These are phyloP conservation scores for Alviniconcha marisindica DNA, from an alignment of 1,140 invertebrate species.

Conservation along the genomic window DNA sequence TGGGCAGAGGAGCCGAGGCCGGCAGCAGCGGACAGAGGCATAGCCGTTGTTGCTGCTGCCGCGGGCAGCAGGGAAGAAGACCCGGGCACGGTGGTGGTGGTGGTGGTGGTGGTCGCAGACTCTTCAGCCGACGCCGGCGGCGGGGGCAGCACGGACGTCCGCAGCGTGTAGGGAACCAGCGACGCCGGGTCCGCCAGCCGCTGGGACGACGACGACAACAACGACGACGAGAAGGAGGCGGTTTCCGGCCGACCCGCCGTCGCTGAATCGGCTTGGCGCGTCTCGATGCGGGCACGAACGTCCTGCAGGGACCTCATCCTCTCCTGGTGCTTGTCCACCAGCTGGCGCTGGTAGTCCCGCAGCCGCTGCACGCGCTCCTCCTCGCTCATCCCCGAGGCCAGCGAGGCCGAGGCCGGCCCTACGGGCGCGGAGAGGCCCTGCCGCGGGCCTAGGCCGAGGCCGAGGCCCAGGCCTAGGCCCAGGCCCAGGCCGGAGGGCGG, in stretches of 20 bases:
- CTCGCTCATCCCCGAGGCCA: constrained; percentile 24
- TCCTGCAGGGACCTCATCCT: constrained; percentile 60
- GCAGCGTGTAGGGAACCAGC: constrained; percentile 33
- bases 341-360: constrained; percentile 63
- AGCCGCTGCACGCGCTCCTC: constrained; percentile 57
- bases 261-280: constrained; percentile 44
- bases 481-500: too few species aligned
- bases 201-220: neutral
- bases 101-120: neutral
- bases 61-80: neutral
- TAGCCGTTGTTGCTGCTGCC: neutral
- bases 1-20: neutral
- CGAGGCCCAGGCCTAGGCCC: too few species aligned
- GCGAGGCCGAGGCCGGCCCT: neutral
- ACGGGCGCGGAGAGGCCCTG: too few species aligned
- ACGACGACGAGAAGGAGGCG: neutral
- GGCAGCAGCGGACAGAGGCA: neutral
- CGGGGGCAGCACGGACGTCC: neutral
- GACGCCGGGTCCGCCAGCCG: constrained; percentile 8
- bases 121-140: neutral
- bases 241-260: neutral
- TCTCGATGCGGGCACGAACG: constrained; percentile 63
- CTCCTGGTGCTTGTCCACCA: constrained; percentile 62
- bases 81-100: neutral
- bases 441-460: too few species aligned